Evolutionary conservation across 2,797 vertebrate genomes (phyloP), one percentile per base, ranked within the genome.

Genomic region (Bradypodion pumilum): DNA sequence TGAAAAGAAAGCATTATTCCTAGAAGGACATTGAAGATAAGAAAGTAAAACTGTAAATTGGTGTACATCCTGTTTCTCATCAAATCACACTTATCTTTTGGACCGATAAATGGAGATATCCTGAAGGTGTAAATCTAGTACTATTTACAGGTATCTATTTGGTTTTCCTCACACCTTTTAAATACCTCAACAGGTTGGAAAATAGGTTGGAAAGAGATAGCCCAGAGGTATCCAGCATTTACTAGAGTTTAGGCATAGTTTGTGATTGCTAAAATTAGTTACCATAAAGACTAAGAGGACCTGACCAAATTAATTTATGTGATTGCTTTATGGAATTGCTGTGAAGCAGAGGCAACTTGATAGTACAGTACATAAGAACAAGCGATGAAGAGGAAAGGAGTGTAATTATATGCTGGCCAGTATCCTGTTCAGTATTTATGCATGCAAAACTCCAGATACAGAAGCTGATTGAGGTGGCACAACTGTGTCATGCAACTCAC

Each of bases 21-120:
- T 46, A 83, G 92, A 88, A 90, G 63, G 25, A 74, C 7, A 81
- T 5, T 80, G 42, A 21, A 52, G 42, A 42, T 29, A 78, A 86
- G 59, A 40, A 79, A 2, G 1, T 44, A 74, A 44, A 85, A 88
- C 81, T 0, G n/a, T 27, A 46, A 84, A 82, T 82, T 69, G 60
- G 42, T 37, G 42, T 74, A 74, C 37, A 56, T 52, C 65, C 63
- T 63, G 6, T 16, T n/a, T 19, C 46, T 63, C 40, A 60, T 79
- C 46, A 74, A 16, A 0, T 1, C 88, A 52, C n/a, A 85, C 49
- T 1, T 73, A 73, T 78, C 46, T 83, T 87, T 25, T 29, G 63
- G 32, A 63, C 4, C 78, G 40, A 46, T 62, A 63, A 70, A 9
- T 63, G 56, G 29, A 63, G 3, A 35, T 37, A 52, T 49, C 44